Percentiles rank a stretch among this genome's conserved stretches.
These are phyloP conservation scores for Meriones psammophilus DNA, from an alignment of 2,797 vertebrate genomes.

Conservation along the genomic window DNA sequence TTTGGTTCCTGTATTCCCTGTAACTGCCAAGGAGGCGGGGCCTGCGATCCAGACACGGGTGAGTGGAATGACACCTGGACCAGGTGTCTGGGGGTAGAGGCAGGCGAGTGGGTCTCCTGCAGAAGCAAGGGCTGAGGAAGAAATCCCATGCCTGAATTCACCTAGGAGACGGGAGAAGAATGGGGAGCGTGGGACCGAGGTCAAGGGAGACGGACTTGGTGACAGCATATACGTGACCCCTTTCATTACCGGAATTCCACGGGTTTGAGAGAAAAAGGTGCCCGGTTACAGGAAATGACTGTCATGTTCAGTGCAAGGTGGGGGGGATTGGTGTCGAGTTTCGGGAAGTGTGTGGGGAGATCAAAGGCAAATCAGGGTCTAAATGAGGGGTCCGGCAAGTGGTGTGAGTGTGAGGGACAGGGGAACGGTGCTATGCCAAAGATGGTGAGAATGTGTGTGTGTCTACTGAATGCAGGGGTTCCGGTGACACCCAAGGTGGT, in stretches of 20 bases:
- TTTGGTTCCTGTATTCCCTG: constrained; percentile 93
- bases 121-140: neutral
- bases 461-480: neutral
- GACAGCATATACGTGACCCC: neutral
- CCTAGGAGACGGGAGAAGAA: constrained; percentile 54
- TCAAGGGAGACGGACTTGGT: neutral
- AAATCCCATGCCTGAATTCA: neutral
- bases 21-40: constrained; percentile 91
- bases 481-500: neutral
- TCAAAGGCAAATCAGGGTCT: constrained; percentile 67
- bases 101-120: neutral
- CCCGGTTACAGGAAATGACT: constrained; percentile 71
- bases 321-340: constrained; percentile 29
- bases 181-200: neutral
- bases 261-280: constrained; percentile 62
- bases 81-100: neutral
- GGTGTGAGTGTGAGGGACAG: accelerated
- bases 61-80: constrained; percentile 48
- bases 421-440: neutral
- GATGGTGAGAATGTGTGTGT: accelerated
- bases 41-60: constrained; percentile 95
- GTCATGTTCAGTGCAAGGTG: constrained; percentile 26
- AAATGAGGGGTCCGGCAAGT: neutral
- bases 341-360: constrained; percentile 21
- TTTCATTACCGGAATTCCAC: constrained; percentile 54